These are phyloP conservation scores for Oreochromis spilurus DNA, from an alignment of 2,113 vertebrate species.

Conservation along the genomic window DNA sequence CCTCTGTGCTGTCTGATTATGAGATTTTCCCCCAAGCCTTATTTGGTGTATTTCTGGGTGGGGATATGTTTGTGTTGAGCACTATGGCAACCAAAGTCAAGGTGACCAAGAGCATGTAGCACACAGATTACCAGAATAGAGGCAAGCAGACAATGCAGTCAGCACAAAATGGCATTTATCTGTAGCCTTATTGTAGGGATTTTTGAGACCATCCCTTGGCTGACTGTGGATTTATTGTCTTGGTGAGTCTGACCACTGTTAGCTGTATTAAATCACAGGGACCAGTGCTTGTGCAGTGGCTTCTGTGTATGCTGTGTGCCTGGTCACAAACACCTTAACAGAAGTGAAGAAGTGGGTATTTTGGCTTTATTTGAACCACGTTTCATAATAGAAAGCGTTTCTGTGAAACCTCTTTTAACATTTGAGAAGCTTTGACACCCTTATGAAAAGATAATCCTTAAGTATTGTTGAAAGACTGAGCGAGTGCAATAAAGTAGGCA, in stretches of 20 bases:
- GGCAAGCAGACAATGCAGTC: constrained; percentile 75
- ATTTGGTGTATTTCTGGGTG: constrained; percentile 81
- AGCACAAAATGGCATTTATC: constrained; percentile 73
- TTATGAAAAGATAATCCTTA: neutral
- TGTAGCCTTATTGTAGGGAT: constrained; percentile 71
- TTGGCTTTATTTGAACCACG: neutral
- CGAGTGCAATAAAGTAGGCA: constrained; percentile 18
- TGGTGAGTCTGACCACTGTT: constrained; percentile 68
- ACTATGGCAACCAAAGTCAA: constrained; percentile 83
- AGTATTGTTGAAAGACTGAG: neutral
- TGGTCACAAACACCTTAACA: constrained; percentile 16
- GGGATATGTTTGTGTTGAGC: constrained; percentile 79
- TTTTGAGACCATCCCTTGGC: constrained; percentile 65
- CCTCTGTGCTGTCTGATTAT: constrained; percentile 70
- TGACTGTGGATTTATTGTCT: constrained; percentile 71
- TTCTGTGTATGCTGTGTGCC: neutral
- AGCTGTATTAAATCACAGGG: constrained; percentile 5
- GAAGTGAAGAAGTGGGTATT: neutral
- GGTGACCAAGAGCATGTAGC: constrained; percentile 81
- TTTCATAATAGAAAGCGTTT: neutral
- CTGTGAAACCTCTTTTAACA: neutral
- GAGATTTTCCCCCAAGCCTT: constrained; percentile 73
- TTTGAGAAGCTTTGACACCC: neutral
- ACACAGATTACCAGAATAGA: constrained; percentile 77
- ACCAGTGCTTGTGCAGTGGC: constrained; percentile 6